Percentiles rank a stretch among this genome's conserved stretches.
These are phyloP conservation scores for Camponotus fellah DNA, from an alignment of 2,888 invertebrate genomes.

Conservation along the genomic window DNA sequence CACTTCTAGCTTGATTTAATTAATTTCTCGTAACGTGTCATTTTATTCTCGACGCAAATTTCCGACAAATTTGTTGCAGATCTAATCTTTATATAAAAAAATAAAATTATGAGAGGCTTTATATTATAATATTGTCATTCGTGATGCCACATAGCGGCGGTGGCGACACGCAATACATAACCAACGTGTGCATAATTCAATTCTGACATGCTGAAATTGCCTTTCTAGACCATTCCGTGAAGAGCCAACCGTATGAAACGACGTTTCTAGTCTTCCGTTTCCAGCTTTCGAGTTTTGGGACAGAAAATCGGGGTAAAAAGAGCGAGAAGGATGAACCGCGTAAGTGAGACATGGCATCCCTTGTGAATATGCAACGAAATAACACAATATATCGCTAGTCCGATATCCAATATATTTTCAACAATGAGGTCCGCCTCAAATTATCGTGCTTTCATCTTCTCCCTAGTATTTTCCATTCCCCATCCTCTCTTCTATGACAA, in stretches of 20 bases:
- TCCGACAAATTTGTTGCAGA: not conserved
- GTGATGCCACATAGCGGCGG: not conserved
- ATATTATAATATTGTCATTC: slow-evolving; percentile 37
- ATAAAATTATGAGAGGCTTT: not conserved
- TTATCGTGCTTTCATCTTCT: slow-evolving; percentile 35
- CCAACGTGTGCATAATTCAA: slow-evolving; percentile 38
- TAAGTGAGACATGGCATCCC: slow-evolving; percentile 4
- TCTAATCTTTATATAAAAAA: slow-evolving; percentile 1
- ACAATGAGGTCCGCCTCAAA: slow-evolving; percentile 43
- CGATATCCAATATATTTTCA: slow-evolving; percentile 57
- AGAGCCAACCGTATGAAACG: not conserved
- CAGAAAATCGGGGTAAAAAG: not conserved
- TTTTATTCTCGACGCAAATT: not conserved
- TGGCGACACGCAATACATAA: not conserved
- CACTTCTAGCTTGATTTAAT: not conserved
- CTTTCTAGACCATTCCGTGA: slow-evolving; percentile 11
- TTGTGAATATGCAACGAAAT: slow-evolving; percentile 65
- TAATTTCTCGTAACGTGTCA: not conserved
- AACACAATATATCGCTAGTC: slow-evolving; percentile 53
- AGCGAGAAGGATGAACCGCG: not conserved
- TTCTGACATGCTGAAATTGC: slow-evolving; percentile 54
- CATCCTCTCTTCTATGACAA: not conserved
- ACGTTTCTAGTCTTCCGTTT: slow-evolving; percentile 18
- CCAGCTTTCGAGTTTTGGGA: slow-evolving; percentile 7
- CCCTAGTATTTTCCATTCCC: slow-evolving; percentile 18